Percentiles rank a stretch among this genome's conserved stretches.
phyloP scores from a whole-genome alignment of 2,797 vertebrate genomes.

The Sphenopsis melanotis region DNA sequence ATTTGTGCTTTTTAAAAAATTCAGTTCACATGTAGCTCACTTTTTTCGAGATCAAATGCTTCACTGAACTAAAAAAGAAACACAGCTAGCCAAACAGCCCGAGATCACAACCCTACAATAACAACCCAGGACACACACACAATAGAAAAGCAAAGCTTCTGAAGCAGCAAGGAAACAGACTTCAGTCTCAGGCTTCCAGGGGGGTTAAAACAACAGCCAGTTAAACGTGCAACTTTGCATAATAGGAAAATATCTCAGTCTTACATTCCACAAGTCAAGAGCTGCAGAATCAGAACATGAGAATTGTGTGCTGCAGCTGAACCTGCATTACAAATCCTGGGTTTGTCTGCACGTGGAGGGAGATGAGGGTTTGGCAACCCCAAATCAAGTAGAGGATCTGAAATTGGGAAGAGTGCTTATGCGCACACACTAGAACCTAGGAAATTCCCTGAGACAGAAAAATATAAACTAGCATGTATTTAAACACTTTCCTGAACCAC shows the following conservation, averaged over 20 bases:
- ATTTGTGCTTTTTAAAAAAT: neutral
- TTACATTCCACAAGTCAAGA: neutral
- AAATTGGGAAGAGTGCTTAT: neutral
- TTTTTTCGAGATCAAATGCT: conserved; percentile 53
- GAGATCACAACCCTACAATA: conserved; percentile 37
- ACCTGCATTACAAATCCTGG: accelerated
- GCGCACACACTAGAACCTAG: neutral
- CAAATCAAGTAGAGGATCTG: neutral
- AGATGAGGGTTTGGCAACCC: neutral
- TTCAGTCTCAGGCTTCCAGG: conserved; percentile 51
- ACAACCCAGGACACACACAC: conserved; percentile 43
- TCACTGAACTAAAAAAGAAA: conserved; percentile 1
- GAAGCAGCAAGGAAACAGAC: conserved; percentile 57
- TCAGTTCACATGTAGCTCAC: neutral
- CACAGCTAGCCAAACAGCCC: conserved; percentile 42
- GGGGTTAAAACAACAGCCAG: conserved; percentile 60
- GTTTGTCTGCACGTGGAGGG: neutral
- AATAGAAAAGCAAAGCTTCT: conserved; percentile 46
- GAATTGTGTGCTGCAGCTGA: neutral
- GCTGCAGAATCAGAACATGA: neutral
- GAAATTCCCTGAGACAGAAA: neutral
- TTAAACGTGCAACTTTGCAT: conserved; percentile 31
- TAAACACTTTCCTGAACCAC: neutral
- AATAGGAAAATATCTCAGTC: neutral
- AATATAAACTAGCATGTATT: neutral